Conservation (phyloP, 2,797 vertebrate genomes). For the Malacoctenus gilli region DNA sequence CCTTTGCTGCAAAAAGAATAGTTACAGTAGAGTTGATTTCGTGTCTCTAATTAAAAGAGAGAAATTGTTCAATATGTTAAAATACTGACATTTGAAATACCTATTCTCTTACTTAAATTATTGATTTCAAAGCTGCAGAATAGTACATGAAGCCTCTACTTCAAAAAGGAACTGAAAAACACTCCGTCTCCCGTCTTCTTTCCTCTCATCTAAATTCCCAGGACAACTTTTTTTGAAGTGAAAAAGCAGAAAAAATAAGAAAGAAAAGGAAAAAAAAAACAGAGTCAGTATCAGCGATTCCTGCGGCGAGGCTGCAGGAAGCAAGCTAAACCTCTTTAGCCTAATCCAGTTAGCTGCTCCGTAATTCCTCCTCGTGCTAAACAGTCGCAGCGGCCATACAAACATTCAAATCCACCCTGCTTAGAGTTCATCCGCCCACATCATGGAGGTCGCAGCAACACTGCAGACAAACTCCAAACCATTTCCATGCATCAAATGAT, state of each 20-base stretch:
- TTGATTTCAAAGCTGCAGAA: too few relatives aligned
- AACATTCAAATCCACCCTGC: constrained; percentile 17
- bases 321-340: constrained; percentile 59
- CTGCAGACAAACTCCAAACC: too few relatives aligned
- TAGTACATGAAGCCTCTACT: too few relatives aligned
- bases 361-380: constrained; percentile 68
- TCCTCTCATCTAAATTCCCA: too few relatives aligned
- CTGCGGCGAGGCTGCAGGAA: constrained; percentile 43
- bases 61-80: too few relatives aligned
- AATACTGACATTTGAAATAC: too few relatives aligned
- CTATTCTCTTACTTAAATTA: too few relatives aligned
- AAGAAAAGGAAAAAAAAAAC: constrained; percentile 6
- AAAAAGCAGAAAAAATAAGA: background rate
- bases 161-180: too few relatives aligned
- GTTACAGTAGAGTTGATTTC: too few relatives aligned
- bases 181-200: too few relatives aligned
- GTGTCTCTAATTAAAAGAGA: constrained; percentile 1
- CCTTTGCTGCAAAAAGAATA: background rate
- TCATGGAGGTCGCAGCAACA: background rate
- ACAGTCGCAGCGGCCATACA: constrained; percentile 54
- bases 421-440: constrained; percentile 22
- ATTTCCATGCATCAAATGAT: constrained; percentile 1
- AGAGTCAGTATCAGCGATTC: constrained; percentile 21
- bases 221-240: too few relatives aligned
- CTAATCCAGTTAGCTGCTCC: constrained; percentile 69